phyloP scores from a whole-genome alignment of 2,113 vertebrate genomes.

The Puma concolor region DNA sequence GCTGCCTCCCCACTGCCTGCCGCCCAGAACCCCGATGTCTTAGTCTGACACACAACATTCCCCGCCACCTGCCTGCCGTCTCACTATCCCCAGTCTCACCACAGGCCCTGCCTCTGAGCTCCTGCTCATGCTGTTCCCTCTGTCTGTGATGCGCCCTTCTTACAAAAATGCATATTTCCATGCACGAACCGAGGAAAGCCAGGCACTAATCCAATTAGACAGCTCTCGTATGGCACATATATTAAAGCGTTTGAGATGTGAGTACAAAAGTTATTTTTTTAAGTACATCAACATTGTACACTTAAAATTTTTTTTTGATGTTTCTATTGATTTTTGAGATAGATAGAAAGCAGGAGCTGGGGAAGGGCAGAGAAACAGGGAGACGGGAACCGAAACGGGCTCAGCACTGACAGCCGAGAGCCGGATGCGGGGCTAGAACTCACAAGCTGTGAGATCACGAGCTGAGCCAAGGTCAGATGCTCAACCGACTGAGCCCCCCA shows the following conservation, averaged over 20 bases:
- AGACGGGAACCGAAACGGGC: no score
- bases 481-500: no score
- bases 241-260: not conserved
- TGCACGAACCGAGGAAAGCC: not conserved
- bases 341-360: no score
- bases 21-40: accelerated
- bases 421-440: no score
- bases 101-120: accelerated
- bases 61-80: accelerated
- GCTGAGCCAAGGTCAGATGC: no score
- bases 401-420: no score
- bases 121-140: not conserved
- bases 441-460: no score
- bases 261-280: not conserved
- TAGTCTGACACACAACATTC: accelerated
- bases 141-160: not conserved
- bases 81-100: accelerated
- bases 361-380: no score
- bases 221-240: not conserved
- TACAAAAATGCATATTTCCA: not conserved
- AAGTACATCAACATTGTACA: no score
- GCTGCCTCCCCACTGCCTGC: accelerated
- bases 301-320: no score
- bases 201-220: not conserved
- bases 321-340: no score